Conservation (phyloP, 2,797 vertebrate genomes). For the Falco cherrug region DNA sequence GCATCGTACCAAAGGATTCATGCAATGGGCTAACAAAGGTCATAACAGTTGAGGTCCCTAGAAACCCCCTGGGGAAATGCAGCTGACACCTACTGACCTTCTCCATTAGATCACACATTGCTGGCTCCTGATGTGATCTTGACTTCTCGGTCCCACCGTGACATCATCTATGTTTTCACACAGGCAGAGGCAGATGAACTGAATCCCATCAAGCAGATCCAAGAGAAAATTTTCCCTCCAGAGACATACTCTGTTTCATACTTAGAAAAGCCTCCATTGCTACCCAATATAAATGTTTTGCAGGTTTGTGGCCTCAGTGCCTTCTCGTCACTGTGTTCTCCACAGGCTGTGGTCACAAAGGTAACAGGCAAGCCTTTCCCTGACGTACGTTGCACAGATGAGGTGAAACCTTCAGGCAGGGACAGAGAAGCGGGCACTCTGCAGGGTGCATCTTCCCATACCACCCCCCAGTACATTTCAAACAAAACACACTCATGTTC, state of each 20-base stretch:
- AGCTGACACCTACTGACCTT: not conserved
- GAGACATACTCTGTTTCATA: not conserved
- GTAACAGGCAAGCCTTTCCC: not conserved
- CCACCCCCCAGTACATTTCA: not conserved
- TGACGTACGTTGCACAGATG: not conserved
- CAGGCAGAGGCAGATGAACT: not conserved
- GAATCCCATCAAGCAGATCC: not conserved
- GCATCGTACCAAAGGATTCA: not conserved
- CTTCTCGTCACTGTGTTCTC: not conserved
- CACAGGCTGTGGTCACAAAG: not conserved
- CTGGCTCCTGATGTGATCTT: not conserved
- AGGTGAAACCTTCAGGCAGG: not conserved
- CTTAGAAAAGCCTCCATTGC: not conserved
- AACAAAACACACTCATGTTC: not conserved
- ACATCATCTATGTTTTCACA: not conserved
- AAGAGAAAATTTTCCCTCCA: not conserved
- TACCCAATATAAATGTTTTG: rapidly evolving
- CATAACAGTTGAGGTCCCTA: not conserved
- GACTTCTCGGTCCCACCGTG: not conserved
- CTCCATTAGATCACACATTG: slow-evolving; percentile 23
- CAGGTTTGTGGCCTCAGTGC: not conserved
- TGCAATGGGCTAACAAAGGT: not conserved
- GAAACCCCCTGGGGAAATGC: not conserved
- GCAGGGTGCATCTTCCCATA: not conserved
- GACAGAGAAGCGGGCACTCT: not conserved